Evolutionary conservation across 2,113 vertebrate species (phyloP), one percentile per base, ranked within the genome.

Genomic region (Phylloscopus trochilus): DNA sequence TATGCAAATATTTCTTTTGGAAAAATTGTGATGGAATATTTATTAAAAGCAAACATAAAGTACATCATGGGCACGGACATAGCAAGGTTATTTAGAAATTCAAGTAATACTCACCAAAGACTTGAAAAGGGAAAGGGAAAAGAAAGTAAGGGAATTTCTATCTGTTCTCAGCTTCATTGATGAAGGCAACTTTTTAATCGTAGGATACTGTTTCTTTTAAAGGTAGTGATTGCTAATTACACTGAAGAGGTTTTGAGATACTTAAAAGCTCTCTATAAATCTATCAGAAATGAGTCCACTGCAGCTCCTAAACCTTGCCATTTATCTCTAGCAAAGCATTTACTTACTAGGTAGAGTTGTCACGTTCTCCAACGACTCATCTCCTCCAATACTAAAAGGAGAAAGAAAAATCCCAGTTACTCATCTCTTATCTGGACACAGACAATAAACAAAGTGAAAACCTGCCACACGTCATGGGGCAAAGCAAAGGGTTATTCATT

Each of bases 311-410:
- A 53, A 10, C 39, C 19, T 59, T 77, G 21, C 4, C 41, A 72
- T 13, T 51, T 69, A 62, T n/a, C 59, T 47, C 10, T 47, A 83
- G 37, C 37, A 86, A 87, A 87, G 21, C 8, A 33, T 87, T 90
- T 96, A 98, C 99, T 96, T 98, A 99, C 99, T 99, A 51, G 99
- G 98, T 81, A 99, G 97, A 35, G 99, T 99, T 85, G 99, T 99
- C 91, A 99, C 97, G 0, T 85, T 98, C 51, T 96, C 94, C 58
- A 99, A 97, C 10, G 97, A 97, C 5, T 59, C 41, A 76, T 99
- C 98, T 46, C 99, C 99, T 72, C 99, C 99, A 60, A 99, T 97
- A 88, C 99, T 99, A 96, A 46, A 97, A 97, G 58, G 49, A 81
- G 24, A 66, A 96, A 89, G 49, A 92, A 63, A 96, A 83, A 83